Conservation (phyloP, 2,797 vertebrate genomes). For the Tadarida brasiliensis region DNA sequence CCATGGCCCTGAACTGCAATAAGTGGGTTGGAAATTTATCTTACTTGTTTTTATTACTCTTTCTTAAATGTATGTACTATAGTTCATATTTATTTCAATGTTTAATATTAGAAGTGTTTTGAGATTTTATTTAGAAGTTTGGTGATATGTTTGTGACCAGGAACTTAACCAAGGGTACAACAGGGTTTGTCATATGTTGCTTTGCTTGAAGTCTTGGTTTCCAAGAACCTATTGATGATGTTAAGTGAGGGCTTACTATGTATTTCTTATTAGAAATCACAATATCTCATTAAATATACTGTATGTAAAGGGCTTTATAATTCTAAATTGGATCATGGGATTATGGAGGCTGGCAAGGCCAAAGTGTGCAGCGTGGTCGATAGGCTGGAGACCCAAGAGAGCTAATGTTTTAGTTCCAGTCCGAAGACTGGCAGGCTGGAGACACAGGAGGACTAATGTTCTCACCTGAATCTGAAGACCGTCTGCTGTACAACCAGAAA, state of each 20-base stretch:
- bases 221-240: not conserved
- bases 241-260: not conserved
- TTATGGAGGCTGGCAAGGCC: not conserved
- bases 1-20: not conserved
- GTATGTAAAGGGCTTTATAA: not conserved
- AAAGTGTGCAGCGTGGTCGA: not conserved
- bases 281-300: not conserved
- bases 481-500: not conserved
- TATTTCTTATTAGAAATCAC: not conserved
- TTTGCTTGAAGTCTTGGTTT: not conserved
- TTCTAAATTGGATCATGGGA: not conserved
- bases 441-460: not conserved
- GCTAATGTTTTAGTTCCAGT: not conserved
- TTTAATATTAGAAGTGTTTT: too few relatives aligned
- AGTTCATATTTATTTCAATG: too few relatives aligned
- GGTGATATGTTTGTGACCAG: not conserved
- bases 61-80: too few relatives aligned
- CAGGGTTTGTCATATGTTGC: not conserved
- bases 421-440: not conserved
- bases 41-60: not conserved
- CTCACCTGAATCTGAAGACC: not conserved
- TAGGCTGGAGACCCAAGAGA: not conserved
- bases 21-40: not conserved
- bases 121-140: not conserved
- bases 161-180: not conserved